phyloP scores from a whole-genome alignment of 2,797 vertebrate genomes.

The Lutjanus argentimaculatus region DNA sequence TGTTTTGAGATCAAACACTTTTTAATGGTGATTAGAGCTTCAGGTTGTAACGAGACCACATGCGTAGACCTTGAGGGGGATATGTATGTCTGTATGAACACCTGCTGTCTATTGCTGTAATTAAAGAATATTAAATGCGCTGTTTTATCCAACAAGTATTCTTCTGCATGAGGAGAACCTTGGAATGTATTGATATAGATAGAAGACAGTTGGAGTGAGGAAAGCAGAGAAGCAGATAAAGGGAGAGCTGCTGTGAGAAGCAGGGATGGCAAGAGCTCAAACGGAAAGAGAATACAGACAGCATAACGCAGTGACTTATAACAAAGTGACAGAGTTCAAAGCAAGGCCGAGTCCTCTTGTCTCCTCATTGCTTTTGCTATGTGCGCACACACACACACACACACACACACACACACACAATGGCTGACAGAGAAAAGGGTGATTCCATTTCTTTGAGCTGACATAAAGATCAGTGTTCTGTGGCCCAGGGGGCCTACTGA shows the following conservation, averaged over 20 bases:
- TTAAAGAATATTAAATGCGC: conserved; percentile 43
- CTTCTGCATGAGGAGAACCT: not conserved
- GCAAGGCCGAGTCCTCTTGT: conserved; percentile 68
- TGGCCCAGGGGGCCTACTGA: conserved; percentile 67
- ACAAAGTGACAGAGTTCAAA: conserved; percentile 80
- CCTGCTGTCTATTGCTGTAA: conserved; percentile 50
- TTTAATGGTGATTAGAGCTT: conserved; percentile 72
- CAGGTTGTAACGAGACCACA: conserved; percentile 66
- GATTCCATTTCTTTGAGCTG: conserved; percentile 75
- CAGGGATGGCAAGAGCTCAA: conserved; percentile 45
- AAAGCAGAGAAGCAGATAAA: conserved; percentile 41
- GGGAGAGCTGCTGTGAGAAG: conserved; percentile 25
- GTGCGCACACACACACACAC: conserved; percentile 25
- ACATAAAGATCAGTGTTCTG: conserved; percentile 81
- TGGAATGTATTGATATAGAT: conserved; percentile 13
- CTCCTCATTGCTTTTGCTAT: conserved; percentile 64
- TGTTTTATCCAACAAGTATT: conserved; percentile 19
- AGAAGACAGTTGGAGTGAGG: conserved; percentile 12
- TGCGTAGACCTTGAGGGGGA: conserved; percentile 40
- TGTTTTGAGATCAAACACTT: conserved; percentile 71
- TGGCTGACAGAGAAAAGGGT: conserved; percentile 71
- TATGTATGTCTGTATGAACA: conserved; percentile 37
- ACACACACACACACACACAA: conserved; percentile 23
- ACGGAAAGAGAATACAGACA: conserved; percentile 49
- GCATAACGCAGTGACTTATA: conserved; percentile 72